Conservation (phyloP, 2,797 vertebrate species). For the Tragelaphus eurycerus region DNA sequence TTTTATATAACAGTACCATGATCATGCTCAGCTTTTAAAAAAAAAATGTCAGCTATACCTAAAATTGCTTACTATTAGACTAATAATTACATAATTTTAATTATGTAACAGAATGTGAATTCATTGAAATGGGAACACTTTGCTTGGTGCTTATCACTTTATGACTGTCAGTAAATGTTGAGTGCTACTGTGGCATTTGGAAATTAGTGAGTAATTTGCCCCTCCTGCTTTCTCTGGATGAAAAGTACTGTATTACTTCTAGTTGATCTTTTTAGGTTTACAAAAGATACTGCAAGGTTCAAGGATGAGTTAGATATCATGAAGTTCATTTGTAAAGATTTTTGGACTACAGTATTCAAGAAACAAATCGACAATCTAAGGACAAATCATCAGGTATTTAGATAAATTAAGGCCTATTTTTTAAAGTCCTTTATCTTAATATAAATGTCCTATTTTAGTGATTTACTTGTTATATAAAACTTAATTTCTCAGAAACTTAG, state of each 20-base stretch:
- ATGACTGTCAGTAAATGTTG: constrained; percentile 7
- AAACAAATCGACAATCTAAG: constrained; percentile 97
- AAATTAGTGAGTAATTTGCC: constrained; percentile 41
- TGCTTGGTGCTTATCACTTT: constrained; percentile 23
- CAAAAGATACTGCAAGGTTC: constrained; percentile 95
- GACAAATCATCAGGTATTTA: constrained; percentile 94
- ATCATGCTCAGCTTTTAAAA: not conserved
- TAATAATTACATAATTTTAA: too few relatives aligned
- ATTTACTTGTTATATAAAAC: constrained; percentile 42
- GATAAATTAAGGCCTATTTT: constrained; percentile 30
- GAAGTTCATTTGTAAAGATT: constrained; percentile 99
- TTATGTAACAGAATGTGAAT: not conserved
- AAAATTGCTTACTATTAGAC: not conserved
- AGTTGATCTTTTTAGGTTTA: constrained; percentile 87
- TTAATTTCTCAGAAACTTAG: constrained; percentile 32
- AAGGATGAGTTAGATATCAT: constrained; percentile 98
- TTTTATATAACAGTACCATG: constrained; percentile 1
- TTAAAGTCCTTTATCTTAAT: constrained; percentile 34
- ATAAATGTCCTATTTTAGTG: constrained; percentile 9
- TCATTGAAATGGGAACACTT: not conserved
- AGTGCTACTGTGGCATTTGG: not conserved
- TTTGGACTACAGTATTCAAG: constrained; percentile 97
- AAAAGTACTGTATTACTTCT: constrained; percentile 61
- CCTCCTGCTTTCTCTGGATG: constrained; percentile 42
- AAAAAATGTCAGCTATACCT: not conserved